Conservation (phyloP, 2,797 vertebrate genomes). For the Cryptoprocta ferox region DNA sequence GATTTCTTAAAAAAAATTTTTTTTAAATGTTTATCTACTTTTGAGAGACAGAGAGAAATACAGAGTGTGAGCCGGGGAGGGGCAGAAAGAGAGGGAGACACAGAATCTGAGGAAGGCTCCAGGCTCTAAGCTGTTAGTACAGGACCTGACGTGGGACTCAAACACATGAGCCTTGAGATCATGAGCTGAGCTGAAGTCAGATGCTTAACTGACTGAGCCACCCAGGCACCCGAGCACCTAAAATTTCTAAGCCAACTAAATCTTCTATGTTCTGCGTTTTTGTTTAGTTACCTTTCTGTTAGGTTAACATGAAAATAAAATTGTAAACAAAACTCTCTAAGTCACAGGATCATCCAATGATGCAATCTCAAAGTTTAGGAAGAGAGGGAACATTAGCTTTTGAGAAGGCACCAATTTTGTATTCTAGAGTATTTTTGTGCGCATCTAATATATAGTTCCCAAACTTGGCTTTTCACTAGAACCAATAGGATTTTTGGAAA, state of each 20-base stretch:
- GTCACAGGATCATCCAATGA: neutral
- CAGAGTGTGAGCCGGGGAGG: no score
- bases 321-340: conserved; percentile 7
- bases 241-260: neutral
- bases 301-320: neutral
- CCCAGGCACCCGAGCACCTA: neutral
- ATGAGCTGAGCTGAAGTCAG: no score
- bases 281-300: neutral
- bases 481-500: neutral
- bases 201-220: no score
- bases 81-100: no score
- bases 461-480: neutral
- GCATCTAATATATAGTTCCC: neutral
- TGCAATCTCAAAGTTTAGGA: neutral
- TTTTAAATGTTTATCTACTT: no score
- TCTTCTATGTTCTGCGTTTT: neutral
- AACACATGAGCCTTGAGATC: no score
- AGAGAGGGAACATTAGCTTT: neutral
- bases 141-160: no score
- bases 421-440: neutral
- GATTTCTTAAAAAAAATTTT: neutral
- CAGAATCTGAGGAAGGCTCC: no score
- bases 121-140: no score
- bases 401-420: neutral
- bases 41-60: no score